These are phyloP conservation scores for Pteronotus mesoamericanus DNA, from an alignment of 2,797 vertebrate species.

Conservation along the genomic window DNA sequence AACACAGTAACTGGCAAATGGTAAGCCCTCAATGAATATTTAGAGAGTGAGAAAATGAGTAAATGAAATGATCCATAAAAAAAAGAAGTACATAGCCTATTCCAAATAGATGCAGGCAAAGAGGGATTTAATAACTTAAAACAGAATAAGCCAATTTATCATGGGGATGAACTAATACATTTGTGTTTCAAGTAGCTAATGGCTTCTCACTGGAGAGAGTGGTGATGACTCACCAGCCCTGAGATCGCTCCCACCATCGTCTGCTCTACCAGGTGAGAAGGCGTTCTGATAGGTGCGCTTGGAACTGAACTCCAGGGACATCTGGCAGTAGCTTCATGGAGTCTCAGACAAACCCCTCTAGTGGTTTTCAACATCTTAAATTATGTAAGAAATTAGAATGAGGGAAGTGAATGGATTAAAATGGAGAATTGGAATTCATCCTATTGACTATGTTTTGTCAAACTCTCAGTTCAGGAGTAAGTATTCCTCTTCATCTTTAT, in stretches of 20 bases:
- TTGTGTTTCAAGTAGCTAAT: slow-evolving; percentile 35
- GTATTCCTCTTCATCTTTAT: neutral
- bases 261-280: neutral
- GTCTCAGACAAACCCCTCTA: neutral
- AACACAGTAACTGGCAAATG: neutral
- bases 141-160: neutral
- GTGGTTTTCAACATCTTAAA: slow-evolving; percentile 26
- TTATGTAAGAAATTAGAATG: neutral
- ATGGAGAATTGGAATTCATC: neutral
- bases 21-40: neutral
- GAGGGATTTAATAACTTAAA: neutral
- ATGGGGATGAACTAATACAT: neutral
- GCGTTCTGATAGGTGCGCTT: neutral
- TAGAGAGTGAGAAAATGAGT: neutral
- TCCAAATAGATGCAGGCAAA: slow-evolving; percentile 8
- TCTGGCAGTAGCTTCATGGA: neutral
- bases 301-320: neutral
- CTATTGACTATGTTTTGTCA: neutral
- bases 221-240: neutral
- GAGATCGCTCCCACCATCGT: neutral
- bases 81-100: neutral
- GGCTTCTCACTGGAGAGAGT: neutral
- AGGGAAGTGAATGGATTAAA: slow-evolving; percentile 18
- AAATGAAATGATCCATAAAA: neutral
- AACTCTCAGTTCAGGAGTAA: slow-evolving; percentile 17